These are phyloP conservation scores for Sarcophaga bullata DNA, from an alignment of 1,140 invertebrate genomes.

Conservation along the genomic window DNA sequence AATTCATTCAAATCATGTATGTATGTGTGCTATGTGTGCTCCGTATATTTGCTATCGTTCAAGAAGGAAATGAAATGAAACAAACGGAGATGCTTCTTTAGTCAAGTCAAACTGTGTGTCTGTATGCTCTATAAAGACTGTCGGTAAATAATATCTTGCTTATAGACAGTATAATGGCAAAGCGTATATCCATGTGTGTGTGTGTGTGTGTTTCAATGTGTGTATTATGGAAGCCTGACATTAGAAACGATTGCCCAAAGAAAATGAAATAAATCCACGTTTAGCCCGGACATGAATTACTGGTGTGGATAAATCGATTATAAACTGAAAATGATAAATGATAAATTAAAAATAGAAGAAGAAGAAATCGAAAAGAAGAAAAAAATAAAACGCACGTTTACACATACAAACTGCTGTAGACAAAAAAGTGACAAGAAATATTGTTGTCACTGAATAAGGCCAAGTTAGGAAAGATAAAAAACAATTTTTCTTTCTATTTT, in stretches of 20 bases:
- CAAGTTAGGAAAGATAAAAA: neutral
- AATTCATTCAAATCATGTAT: too few species aligned
- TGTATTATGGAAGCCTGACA: too few species aligned
- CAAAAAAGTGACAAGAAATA: neutral
- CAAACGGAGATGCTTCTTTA: neutral
- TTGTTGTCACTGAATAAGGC: neutral
- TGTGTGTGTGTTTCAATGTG: too few species aligned
- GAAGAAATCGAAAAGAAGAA: neutral
- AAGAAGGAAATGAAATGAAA: neutral
- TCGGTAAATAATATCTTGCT: neutral
- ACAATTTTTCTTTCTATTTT: neutral
- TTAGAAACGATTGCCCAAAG: too few species aligned
- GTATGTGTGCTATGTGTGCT: too few species aligned
- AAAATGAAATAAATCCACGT: neutral
- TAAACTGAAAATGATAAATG: conserved; percentile 38
- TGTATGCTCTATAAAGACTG: neutral
- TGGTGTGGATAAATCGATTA: conserved; percentile 39
- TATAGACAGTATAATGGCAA: too few species aligned
- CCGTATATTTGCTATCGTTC: too few species aligned
- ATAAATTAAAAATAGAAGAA: neutral
- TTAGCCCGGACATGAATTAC: conserved; percentile 24
- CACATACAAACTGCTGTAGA: too few species aligned
- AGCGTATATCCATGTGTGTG: too few species aligned
- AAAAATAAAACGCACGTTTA: too few species aligned
- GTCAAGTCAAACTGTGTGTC: neutral